Evolutionary conservation across 2,113 vertebrate species (phyloP).

Genomic region (Syngnathus typhle): DNA sequence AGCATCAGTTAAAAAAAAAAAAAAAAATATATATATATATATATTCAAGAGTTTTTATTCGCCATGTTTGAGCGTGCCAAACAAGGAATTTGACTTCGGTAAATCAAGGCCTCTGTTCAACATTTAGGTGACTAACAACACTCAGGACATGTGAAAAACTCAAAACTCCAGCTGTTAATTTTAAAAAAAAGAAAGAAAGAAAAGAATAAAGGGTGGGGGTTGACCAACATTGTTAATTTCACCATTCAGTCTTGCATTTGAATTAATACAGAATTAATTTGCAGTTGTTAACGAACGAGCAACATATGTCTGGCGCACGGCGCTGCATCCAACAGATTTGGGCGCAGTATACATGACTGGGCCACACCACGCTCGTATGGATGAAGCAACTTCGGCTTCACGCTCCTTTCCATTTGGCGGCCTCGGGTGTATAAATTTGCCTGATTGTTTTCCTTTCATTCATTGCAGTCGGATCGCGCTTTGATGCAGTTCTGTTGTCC

Average conservation of each 20-base stretch:
- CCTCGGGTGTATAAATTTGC: conserved; percentile 80
- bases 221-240: conserved; percentile 6
- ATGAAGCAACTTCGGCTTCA: conserved; percentile 65
- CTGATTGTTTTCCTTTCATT: conserved; percentile 76
- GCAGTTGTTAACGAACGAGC: conserved; percentile 48
- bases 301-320: conserved; percentile 76
- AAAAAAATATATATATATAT: too few species aligned
- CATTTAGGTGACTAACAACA: too few species aligned
- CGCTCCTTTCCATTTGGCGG: conserved; percentile 64
- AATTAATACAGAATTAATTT: conserved; percentile 50
- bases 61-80: too few species aligned
- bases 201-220: too few species aligned
- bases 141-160: too few species aligned
- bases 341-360: conserved; percentile 73
- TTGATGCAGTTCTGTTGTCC: conserved; percentile 80
- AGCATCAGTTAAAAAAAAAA: too few species aligned
- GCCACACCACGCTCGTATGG: conserved; percentile 64
- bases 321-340: conserved; percentile 73
- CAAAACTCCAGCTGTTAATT: too few species aligned
- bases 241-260: background rate
- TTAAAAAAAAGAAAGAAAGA: background rate
- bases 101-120: too few species aligned
- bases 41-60: too few species aligned
- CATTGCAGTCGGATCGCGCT: conserved; percentile 84
- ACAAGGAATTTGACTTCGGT: too few species aligned